Percentiles rank a stretch among this genome's conserved stretches.
Evolutionary conservation across 2,113 vertebrate species (phyloP).

Genomic region (Cheirogaleus medius): DNA sequence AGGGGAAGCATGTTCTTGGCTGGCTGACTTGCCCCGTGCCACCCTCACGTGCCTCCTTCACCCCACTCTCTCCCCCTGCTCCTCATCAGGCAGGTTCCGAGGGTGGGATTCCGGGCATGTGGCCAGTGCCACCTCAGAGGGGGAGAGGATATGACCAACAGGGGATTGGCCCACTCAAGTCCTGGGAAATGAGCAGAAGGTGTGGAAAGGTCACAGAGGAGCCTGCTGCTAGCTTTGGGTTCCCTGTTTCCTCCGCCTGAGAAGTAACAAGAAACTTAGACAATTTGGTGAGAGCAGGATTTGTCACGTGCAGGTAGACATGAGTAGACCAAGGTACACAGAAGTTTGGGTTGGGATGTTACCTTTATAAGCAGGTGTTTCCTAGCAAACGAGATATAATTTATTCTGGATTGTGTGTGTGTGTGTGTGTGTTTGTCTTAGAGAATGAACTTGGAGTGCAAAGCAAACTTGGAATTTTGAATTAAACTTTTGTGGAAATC

Average conservation of each 20-base stretch:
- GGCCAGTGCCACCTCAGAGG: background rate
- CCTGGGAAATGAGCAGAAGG: background rate
- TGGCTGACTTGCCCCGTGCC: slow-evolving; percentile 43
- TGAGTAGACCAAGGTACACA: background rate
- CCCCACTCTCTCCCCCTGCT: background rate
- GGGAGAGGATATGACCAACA: background rate
- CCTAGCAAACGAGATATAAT: background rate
- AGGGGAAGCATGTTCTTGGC: slow-evolving; percentile 78
- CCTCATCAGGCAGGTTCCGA: background rate
- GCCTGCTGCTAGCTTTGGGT: background rate
- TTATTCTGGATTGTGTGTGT: background rate
- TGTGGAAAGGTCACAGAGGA: background rate
- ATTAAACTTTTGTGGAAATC: background rate
- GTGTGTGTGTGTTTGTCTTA: background rate
- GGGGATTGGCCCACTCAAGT: background rate
- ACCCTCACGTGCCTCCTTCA: background rate
- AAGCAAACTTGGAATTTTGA: background rate
- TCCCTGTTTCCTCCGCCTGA: background rate
- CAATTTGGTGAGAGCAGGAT: background rate
- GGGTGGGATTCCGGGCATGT: background rate
- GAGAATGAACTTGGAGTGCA: background rate
- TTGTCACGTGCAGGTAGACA: background rate
- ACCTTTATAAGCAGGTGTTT: background rate
- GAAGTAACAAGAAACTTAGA: background rate
- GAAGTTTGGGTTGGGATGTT: background rate